Evolutionary conservation across 1,140 invertebrate genomes (phyloP).

Genomic region (Heliconius hermathena): DNA sequence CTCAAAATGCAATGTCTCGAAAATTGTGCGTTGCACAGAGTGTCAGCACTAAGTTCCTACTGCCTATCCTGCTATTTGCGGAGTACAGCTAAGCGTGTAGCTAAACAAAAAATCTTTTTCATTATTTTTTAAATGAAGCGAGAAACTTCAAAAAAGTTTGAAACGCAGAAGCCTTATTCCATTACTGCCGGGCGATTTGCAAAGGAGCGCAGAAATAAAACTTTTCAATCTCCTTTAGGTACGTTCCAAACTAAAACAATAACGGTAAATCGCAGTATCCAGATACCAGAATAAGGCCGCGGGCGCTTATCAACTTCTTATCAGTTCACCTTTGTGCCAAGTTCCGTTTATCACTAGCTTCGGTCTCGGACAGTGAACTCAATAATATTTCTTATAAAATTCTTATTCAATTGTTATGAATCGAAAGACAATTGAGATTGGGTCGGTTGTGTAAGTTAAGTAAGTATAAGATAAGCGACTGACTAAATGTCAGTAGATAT

Average conservation of each 20-base stretch:
- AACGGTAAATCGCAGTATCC: slow-evolving; percentile 13
- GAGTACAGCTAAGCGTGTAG: no score
- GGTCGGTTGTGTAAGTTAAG: not conserved
- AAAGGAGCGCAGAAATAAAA: slow-evolving; percentile 6
- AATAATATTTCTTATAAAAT: slow-evolving; percentile 11
- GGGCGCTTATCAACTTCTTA: slow-evolving; percentile 26
- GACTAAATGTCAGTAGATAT: not conserved
- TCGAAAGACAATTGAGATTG: not conserved
- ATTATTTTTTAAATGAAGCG: no score
- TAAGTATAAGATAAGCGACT: not conserved
- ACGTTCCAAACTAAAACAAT: slow-evolving; percentile 2
- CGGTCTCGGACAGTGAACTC: not conserved
- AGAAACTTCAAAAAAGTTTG: not conserved
- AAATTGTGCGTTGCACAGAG: not conserved
- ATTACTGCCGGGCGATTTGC: not conserved
- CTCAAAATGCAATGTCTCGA: not conserved
- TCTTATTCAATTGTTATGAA: slow-evolving; percentile 5
- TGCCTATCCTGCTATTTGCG: not conserved
- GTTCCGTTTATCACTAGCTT: slow-evolving; percentile 9
- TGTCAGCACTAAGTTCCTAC: not conserved
- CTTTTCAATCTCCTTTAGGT: slow-evolving; percentile 3
- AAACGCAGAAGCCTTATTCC: not conserved
- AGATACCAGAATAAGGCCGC: slow-evolving; percentile 19
- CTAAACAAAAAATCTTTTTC: no score
- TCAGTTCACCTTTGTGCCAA: slow-evolving; percentile 25